These are phyloP conservation scores for Galaxias olidus DNA, from an alignment of 2,797 vertebrate species.

Conservation along the genomic window DNA sequence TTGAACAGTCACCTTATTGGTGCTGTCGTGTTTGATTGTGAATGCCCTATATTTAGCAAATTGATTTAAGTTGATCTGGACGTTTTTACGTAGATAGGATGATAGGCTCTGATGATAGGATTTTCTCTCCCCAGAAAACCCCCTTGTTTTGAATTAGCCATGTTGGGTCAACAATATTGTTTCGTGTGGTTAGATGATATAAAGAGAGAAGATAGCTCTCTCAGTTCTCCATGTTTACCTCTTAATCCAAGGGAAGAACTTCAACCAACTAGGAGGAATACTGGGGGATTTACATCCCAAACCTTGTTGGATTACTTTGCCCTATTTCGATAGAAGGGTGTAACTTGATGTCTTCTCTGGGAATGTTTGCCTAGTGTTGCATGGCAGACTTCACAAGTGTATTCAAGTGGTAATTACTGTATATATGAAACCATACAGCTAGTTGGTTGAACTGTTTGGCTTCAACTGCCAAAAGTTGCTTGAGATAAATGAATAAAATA, in stretches of 20 bases:
- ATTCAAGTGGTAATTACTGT: background rate
- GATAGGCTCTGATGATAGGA: background rate
- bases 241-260: conserved; percentile 60
- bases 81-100: too few species aligned
- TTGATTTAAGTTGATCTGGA: too few species aligned
- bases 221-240: conserved; percentile 59
- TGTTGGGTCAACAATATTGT: conserved; percentile 45
- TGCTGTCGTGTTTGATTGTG: too few species aligned
- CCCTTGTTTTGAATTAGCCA: conserved; percentile 20
- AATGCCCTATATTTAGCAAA: too few species aligned
- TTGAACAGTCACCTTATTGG: too few species aligned
- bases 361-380: background rate
- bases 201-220: conserved; percentile 45
- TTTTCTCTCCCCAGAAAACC: background rate
- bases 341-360: background rate
- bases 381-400: background rate
- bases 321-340: background rate
- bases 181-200: conserved; percentile 51
- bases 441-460: background rate
- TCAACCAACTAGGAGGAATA: conserved; percentile 56
- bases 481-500: background rate
- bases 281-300: conserved; percentile 56
- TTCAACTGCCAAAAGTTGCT: too few species aligned
- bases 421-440: background rate
- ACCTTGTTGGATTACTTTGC: conserved; percentile 17